These are phyloP conservation scores for Camelus dromedarius DNA, from an alignment of 2,113 vertebrate genomes.

Conservation along the genomic window DNA sequence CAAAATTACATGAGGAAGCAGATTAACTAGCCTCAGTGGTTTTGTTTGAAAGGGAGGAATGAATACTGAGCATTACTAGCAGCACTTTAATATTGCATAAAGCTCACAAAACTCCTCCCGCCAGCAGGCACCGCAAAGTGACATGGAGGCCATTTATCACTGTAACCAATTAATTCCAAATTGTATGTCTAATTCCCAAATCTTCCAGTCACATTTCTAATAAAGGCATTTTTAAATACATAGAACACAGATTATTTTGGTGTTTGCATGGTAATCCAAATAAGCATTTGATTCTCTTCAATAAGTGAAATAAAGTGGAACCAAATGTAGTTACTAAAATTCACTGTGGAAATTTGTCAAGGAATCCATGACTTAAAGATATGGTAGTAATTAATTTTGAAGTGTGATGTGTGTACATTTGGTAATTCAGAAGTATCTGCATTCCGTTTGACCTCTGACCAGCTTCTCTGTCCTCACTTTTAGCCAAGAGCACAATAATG, in stretches of 20 bases:
- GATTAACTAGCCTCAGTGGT: not conserved
- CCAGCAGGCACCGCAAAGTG: not conserved
- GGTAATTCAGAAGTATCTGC: conserved; percentile 53
- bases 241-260: conserved; percentile 48
- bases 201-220: conserved; percentile 55
- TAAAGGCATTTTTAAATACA: conserved; percentile 51
- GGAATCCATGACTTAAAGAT: conserved; percentile 39
- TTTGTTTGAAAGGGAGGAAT: not conserved
- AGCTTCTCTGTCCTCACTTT: not conserved
- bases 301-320: conserved; percentile 54
- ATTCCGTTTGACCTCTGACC: conserved; percentile 15
- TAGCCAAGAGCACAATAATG: not conserved
- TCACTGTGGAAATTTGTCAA: conserved; percentile 50
- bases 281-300: conserved; percentile 58
- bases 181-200: not conserved
- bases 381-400: conserved; percentile 50
- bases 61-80: not conserved
- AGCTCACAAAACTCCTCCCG: not conserved
- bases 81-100: not conserved
- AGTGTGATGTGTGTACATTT: conserved; percentile 36
- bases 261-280: conserved; percentile 50
- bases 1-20: conserved; percentile 35
- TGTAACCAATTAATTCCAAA: conserved; percentile 35
- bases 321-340: conserved; percentile 52
- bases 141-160: not conserved